Conservation (phyloP, 2,113 vertebrate genomes). For the Sinocyclocheilus rhinocerous region DNA sequence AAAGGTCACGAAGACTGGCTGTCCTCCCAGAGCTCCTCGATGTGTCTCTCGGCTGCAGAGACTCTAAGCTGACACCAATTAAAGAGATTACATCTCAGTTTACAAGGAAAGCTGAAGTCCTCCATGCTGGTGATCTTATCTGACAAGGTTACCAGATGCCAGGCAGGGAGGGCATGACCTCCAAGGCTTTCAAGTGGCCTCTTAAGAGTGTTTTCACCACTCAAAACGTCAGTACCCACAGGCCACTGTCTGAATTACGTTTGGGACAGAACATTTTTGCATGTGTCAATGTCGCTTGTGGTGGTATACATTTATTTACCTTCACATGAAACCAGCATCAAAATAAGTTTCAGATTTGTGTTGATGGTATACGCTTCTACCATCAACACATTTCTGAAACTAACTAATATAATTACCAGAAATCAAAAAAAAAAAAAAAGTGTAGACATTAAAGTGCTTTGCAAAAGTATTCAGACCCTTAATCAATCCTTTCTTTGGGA, state of each 20-base stretch:
- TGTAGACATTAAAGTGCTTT: background rate
- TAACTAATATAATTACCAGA: background rate
- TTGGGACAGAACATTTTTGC: background rate
- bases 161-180: conserved; percentile 45
- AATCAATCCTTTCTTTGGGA: background rate
- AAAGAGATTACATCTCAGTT: conserved; percentile 96
- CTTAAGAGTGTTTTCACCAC: conserved; percentile 37
- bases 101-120: conserved; percentile 85
- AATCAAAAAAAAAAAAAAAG: background rate
- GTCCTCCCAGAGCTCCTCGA: conserved; percentile 29
- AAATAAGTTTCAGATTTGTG: conserved; percentile 27
- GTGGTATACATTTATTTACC: conserved; percentile 10
- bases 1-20: conserved; percentile 30
- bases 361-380: background rate
- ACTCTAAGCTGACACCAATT: conserved; percentile 85
- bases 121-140: conserved; percentile 83
- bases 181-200: conserved; percentile 41
- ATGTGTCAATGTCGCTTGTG: conserved; percentile 34
- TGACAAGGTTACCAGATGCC: conserved; percentile 84
- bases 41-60: conserved; percentile 34
- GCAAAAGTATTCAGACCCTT: background rate
- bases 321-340: conserved; percentile 36
- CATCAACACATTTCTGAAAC: background rate
- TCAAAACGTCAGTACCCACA: conserved; percentile 15
- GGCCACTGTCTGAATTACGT: background rate